Evolutionary conservation across 2,888 invertebrate genomes (phyloP).

Genomic region (Allophyes oxyacanthae): DNA sequence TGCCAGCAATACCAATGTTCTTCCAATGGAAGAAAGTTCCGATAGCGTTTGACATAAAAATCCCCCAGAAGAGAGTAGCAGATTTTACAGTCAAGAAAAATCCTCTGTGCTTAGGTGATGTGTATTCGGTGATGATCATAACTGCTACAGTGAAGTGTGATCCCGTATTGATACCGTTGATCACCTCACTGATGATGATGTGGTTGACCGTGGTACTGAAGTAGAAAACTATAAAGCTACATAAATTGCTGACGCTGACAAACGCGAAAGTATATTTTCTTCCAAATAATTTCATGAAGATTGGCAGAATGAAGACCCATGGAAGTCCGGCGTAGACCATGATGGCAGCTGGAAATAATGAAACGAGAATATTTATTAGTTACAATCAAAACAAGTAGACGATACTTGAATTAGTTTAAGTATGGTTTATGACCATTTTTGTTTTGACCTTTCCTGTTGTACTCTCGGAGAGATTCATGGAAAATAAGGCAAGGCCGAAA

Average conservation of each 20-base stretch:
- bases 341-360: conserved; percentile 47
- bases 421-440: too few relatives aligned
- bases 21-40: conserved; percentile 64
- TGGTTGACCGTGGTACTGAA: conserved; percentile 44
- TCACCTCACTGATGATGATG: conserved; percentile 55
- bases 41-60: conserved; percentile 52
- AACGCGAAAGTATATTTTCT: conserved; percentile 40
- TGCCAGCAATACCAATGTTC: too few relatives aligned
- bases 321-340: conserved; percentile 40
- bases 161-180: conserved; percentile 49
- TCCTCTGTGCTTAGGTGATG: conserved; percentile 47
- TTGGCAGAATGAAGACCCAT: conserved; percentile 43
- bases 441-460: too few relatives aligned
- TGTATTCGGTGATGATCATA: conserved; percentile 35
- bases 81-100: conserved; percentile 55
- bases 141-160: conserved; percentile 43
- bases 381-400: too few relatives aligned
- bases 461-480: too few relatives aligned
- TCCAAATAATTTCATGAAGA: conserved; percentile 29
- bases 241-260: conserved; percentile 27
- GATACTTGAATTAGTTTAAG: too few relatives aligned
- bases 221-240: conserved; percentile 49
- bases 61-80: conserved; percentile 45
- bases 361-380: neutral
- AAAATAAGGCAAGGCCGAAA: too few relatives aligned